Percentiles rank a stretch among this genome's conserved stretches.
Evolutionary conservation across 2,888 invertebrate genomes (phyloP).

Genomic region (Homarus gammarus): DNA sequence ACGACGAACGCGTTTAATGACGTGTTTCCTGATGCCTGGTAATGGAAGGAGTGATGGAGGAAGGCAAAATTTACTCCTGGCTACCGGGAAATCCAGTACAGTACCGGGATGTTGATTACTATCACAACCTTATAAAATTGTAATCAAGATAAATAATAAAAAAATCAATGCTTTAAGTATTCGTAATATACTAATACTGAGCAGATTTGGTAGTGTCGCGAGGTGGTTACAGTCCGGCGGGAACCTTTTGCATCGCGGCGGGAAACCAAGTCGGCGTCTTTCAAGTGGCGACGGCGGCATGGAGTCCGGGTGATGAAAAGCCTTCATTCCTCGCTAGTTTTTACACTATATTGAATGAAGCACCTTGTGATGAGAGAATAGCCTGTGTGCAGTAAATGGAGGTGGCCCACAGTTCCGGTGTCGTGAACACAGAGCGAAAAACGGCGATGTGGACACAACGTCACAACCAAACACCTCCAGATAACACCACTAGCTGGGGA

Average conservation of each 20-base stretch:
- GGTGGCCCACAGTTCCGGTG: slow-evolving; percentile 25
- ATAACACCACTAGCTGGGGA: neutral
- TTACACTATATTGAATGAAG: slow-evolving; percentile 9
- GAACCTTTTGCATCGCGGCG: neutral
- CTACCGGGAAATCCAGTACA: no score
- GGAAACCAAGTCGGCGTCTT: slow-evolving; percentile 18
- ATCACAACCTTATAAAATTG: no score
- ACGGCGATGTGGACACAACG: neutral
- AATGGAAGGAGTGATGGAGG: neutral
- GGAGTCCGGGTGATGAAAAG: slow-evolving; percentile 4
- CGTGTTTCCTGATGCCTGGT: no score
- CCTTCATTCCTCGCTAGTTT: slow-evolving; percentile 29
- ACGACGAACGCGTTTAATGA: no score
- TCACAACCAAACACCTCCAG: neutral
- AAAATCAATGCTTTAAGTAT: no score
- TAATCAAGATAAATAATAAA: no score
- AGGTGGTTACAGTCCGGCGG: neutral
- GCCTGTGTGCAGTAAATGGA: slow-evolving; percentile 26
- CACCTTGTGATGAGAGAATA: slow-evolving; percentile 23
- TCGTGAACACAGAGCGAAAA: slow-evolving; percentile 8
- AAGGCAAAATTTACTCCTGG: no score
- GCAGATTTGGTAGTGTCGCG: no score
- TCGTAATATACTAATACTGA: no score
- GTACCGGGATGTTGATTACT: no score
- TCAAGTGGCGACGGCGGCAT: slow-evolving; percentile 7